phyloP scores from a whole-genome alignment of 1,140 invertebrate genomes.

The Drosophila setifemur region DNA sequence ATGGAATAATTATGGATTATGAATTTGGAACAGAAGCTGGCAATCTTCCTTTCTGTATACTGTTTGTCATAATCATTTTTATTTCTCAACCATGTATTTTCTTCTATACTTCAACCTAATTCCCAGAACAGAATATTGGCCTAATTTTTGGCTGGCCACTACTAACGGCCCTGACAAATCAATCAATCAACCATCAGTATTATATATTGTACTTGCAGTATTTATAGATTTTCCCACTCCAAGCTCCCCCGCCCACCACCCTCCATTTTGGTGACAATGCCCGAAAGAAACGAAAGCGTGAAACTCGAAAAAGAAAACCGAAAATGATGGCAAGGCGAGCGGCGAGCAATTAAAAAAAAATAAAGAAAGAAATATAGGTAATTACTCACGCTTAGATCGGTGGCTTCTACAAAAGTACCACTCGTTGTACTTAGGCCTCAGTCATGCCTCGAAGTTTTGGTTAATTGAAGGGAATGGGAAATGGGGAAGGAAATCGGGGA shows the following conservation, averaged over 20 bases:
- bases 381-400: conserved; percentile 50
- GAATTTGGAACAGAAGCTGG: no score
- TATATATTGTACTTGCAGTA: conserved; percentile 31
- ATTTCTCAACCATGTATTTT: background rate
- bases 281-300: conserved; percentile 56
- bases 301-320: conserved; percentile 17
- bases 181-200: conserved; percentile 48
- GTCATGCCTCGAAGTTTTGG: conserved; percentile 32
- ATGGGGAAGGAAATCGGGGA: no score
- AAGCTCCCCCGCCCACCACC: conserved; percentile 23
- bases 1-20: no score
- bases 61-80: no score
- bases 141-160: conserved; percentile 30
- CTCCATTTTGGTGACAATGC: conserved; percentile 21
- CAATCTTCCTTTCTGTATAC: no score
- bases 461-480: conserved; percentile 21
- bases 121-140: conserved; percentile 27
- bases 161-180: conserved; percentile 63
- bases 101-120: conserved; percentile 6
- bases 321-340: conserved; percentile 9
- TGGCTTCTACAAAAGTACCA: conserved; percentile 23
- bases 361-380: conserved; percentile 43
- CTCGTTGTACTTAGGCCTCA: conserved; percentile 16
- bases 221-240: conserved; percentile 49
- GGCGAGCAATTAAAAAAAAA: conserved; percentile 54